Evolutionary conservation across 2,113 vertebrate genomes (phyloP).

Genomic region (Notothenia rossii): DNA sequence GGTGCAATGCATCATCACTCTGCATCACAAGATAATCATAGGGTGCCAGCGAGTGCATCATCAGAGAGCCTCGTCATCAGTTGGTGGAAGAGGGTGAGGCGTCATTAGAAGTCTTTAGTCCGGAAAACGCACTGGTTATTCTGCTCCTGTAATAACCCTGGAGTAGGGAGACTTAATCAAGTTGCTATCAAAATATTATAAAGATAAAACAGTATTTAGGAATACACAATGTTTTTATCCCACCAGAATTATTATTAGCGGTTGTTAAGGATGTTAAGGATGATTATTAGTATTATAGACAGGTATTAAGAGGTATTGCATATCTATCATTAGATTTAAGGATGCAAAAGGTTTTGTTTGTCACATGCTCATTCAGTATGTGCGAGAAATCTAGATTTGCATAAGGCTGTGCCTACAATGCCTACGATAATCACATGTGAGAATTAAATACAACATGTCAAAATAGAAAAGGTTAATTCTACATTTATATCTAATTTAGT

Average conservation of each 20-base stretch:
- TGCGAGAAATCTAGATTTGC: background rate
- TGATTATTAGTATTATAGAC: background rate
- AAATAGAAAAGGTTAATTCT: background rate
- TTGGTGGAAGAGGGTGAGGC: background rate
- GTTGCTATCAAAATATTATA: background rate
- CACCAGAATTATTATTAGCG: background rate
- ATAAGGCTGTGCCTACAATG: background rate
- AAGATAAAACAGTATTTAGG: conserved; percentile 1
- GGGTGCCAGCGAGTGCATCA: conserved; percentile 18
- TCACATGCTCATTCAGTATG: background rate
- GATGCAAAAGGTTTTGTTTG: background rate
- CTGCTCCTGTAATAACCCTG: background rate
- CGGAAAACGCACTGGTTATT: background rate
- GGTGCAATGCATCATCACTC: conserved; percentile 29
- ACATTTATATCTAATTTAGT: no score
- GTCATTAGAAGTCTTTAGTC: background rate
- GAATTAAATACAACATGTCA: background rate
- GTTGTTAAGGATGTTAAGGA: background rate
- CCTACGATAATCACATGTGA: background rate
- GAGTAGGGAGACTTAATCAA: background rate
- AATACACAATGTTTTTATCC: background rate
- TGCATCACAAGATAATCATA: conserved; percentile 28
- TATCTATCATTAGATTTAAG: background rate
- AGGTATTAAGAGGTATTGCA: background rate
- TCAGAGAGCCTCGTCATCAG: conserved; percentile 11